These are phyloP conservation scores for Scatophagus argus DNA, from an alignment of 2,113 vertebrate species.

Conservation along the genomic window DNA sequence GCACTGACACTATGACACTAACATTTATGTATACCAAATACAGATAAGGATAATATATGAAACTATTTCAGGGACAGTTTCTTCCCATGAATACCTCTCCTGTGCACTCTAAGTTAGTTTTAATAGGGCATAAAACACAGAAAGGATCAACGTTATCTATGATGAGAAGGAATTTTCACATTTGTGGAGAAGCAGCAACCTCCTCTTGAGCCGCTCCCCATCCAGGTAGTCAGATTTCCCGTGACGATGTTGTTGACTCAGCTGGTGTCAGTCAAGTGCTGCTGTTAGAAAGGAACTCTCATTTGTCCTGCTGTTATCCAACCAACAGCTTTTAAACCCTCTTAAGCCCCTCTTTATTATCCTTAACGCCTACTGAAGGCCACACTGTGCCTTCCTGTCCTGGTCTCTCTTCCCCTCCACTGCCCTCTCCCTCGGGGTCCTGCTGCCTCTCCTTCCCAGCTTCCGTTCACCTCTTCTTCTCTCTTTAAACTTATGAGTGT, in stretches of 20 bases:
- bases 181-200: slow-evolving; percentile 32
- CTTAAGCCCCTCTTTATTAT: slow-evolving; percentile 80
- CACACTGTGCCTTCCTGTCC: slow-evolving; percentile 68
- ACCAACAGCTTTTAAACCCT: slow-evolving; percentile 71
- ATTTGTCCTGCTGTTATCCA: slow-evolving; percentile 81
- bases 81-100: slow-evolving; percentile 12
- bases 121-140: slow-evolving; percentile 32
- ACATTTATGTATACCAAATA: slow-evolving; percentile 30
- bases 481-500: slow-evolving; percentile 28
- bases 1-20: slow-evolving; percentile 25
- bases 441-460: slow-evolving; percentile 25
- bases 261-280: slow-evolving; percentile 77
- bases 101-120: slow-evolving; percentile 26
- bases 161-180: slow-evolving; percentile 58
- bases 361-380: slow-evolving; percentile 76
- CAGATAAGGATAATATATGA: slow-evolving; percentile 44
- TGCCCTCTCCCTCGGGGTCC: slow-evolving; percentile 27
- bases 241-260: slow-evolving; percentile 80
- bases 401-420: slow-evolving; percentile 24
- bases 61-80: slow-evolving; percentile 12
- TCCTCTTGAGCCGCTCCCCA: slow-evolving; percentile 35
- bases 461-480: slow-evolving; percentile 26
- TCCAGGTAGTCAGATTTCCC: slow-evolving; percentile 70
- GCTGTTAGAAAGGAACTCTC: slow-evolving; percentile 67
- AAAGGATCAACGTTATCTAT: slow-evolving; percentile 42